Percentiles rank a stretch among this genome's conserved stretches.
Evolutionary conservation across 2,113 vertebrate genomes (phyloP).

Genomic region (Elephas maximus): DNA sequence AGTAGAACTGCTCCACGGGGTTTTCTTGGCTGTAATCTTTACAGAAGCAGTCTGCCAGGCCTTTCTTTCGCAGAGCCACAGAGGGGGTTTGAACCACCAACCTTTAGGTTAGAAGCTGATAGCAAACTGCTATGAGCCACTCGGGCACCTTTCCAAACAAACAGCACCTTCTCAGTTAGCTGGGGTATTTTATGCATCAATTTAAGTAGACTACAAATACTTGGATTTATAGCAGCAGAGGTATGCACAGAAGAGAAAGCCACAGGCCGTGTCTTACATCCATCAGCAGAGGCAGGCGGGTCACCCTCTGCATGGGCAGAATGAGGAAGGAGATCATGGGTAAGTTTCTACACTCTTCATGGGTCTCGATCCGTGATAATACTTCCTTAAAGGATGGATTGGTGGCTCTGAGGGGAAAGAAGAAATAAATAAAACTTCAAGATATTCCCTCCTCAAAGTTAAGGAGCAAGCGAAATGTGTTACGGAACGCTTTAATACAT

Average conservation of each 20-base stretch:
- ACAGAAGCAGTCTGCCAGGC: background rate
- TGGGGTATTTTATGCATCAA: background rate
- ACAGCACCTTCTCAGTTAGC: background rate
- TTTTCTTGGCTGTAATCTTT: background rate
- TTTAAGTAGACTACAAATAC: background rate
- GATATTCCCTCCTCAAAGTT: background rate
- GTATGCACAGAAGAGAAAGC: background rate
- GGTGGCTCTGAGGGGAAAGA: constrained; percentile 88
- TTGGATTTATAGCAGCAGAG: background rate
- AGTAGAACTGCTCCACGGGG: background rate
- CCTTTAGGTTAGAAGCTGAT: background rate
- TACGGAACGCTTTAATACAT: background rate
- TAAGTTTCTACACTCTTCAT: constrained; percentile 96
- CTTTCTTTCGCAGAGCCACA: background rate
- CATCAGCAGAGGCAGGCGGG: constrained; percentile 97
- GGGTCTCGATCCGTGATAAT: constrained; percentile 93
- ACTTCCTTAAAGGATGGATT: constrained; percentile 95
- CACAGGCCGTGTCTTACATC: constrained; percentile 91
- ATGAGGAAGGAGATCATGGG: constrained; percentile 99
- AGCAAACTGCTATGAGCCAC: background rate
- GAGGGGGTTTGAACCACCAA: background rate
- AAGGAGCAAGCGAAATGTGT: background rate
- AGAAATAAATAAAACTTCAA: background rate
- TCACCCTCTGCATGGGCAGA: constrained; percentile 99
- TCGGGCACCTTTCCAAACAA: background rate